Percentiles rank a stretch among this genome's conserved stretches.
Conservation (phyloP, 2,113 vertebrate genomes). For the Zapus hudsonius region DNA sequence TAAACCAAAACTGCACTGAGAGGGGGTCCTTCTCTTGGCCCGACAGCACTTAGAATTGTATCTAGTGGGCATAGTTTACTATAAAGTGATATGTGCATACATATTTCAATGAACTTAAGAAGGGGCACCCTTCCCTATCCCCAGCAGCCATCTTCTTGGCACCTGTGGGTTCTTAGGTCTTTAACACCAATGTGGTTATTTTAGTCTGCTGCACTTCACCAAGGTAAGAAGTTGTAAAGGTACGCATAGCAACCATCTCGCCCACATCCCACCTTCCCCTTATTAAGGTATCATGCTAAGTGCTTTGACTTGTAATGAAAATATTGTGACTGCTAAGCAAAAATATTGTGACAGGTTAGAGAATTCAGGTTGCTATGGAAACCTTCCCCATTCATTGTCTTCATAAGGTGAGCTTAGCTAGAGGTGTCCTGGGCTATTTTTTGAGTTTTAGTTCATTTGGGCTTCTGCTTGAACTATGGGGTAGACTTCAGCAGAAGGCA, state of each 20-base stretch:
- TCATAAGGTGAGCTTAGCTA: background rate
- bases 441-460: background rate
- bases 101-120: background rate
- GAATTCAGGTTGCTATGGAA: slow-evolving; percentile 67
- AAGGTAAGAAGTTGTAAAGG: slow-evolving; percentile 32
- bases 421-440: background rate
- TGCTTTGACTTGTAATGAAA: slow-evolving; percentile 65
- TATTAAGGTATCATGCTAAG: slow-evolving; percentile 50
- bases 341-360: slow-evolving; percentile 68
- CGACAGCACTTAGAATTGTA: background rate
- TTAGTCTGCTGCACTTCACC: background rate
- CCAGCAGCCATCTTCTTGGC: background rate
- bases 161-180: background rate
- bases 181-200: background rate
- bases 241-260: slow-evolving; percentile 31
- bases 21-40: background rate
- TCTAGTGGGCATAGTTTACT: background rate
- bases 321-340: slow-evolving; percentile 64
- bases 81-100: background rate
- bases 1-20: background rate
- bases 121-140: background rate
- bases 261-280: background rate
- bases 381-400: background rate
- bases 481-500: background rate
- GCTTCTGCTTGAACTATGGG: background rate